Conservation (phyloP, 2,888 invertebrate species). For the Dastarcus helophoroides region DNA sequence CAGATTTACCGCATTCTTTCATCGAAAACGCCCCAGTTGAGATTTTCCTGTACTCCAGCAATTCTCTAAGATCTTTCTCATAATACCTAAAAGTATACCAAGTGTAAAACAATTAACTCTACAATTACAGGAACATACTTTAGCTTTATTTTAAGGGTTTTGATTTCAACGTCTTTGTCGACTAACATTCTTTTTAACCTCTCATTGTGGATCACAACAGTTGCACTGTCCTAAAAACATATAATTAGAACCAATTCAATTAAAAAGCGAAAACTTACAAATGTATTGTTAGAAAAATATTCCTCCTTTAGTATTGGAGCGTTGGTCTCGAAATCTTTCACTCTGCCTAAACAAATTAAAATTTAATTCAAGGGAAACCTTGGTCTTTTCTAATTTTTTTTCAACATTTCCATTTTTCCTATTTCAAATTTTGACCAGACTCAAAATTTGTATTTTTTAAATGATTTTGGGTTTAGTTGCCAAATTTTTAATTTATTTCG, state of each 20-base stretch:
- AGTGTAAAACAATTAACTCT: neutral
- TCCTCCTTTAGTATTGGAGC: too few species aligned
- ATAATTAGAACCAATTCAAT: conserved; percentile 1
- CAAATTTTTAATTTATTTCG: too few species aligned
- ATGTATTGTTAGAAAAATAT: too few species aligned
- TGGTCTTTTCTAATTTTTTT: too few species aligned
- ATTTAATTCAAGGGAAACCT: too few species aligned
- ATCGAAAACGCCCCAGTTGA: conserved; percentile 14
- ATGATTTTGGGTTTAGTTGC: too few species aligned
- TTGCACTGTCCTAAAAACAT: conserved; percentile 19
- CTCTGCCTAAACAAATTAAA: too few species aligned
- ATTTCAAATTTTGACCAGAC: too few species aligned
- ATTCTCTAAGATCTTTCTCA: conserved; percentile 21
- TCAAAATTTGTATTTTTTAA: too few species aligned
- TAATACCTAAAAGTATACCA: conserved; percentile 19
- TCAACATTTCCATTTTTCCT: too few species aligned
- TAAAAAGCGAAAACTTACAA: neutral
- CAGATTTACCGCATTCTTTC: conserved; percentile 9
- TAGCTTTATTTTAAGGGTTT: conserved; percentile 22
- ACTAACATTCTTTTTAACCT: conserved; percentile 25
- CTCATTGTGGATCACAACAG: conserved; percentile 18
- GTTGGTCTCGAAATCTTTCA: too few species aligned
- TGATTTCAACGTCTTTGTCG: conserved; percentile 25
- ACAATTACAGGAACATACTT: conserved; percentile 17
- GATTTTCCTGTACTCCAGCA: conserved; percentile 24